Evolutionary conservation across 2,797 vertebrate species (phyloP), one percentile per base, ranked within the genome.

Genomic region (Momotus momota): DNA sequence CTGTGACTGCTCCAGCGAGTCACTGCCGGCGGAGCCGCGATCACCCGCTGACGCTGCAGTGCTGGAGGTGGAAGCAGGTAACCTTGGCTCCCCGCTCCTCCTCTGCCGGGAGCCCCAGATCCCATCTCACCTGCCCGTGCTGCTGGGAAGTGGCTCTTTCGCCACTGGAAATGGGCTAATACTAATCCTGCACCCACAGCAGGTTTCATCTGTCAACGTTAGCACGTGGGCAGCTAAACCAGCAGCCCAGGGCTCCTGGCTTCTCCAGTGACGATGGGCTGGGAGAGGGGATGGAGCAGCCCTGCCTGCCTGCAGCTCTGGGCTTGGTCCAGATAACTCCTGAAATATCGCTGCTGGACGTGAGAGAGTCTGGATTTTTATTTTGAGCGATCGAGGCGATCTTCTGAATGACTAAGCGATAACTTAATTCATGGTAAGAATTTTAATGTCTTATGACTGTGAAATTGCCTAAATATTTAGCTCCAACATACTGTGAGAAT

Each of bases 1-100:
- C 61, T 86, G 88, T 74, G 95, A 86, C 80, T 86, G 95, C 88
- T 74, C 35, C 61, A 92, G 93, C 85, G 3, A 95, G 88, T 73
- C 72, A 11, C 55, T 20, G 55, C 12, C 92, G 90, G 78, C 70
- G 29, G 82, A 74, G 92, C 65, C 11, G 2, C 38, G 94, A 78
- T 70, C 90, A 73, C 4, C 75, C 46, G 88, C 5, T 15, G 75
- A 15, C 88, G 86, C 92, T 81, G 94, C 92, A 45, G 85, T 8
- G 83, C 94, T 23, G 95, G 80, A 71, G 92, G 90, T 66, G 90
- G 57, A 23, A 77, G 80, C 0, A 2, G 81, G 60, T 46, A 80
- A 82, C 93, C 87, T 89, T 43, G 92, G 75, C 87, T 92, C 62
- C 72, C 65, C 1, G 22, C 72, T 46, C 51, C 73, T 82, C 69